These are phyloP conservation scores for Actenoides lindsayi DNA, from an alignment of 2,113 vertebrate species.

Conservation along the genomic window DNA sequence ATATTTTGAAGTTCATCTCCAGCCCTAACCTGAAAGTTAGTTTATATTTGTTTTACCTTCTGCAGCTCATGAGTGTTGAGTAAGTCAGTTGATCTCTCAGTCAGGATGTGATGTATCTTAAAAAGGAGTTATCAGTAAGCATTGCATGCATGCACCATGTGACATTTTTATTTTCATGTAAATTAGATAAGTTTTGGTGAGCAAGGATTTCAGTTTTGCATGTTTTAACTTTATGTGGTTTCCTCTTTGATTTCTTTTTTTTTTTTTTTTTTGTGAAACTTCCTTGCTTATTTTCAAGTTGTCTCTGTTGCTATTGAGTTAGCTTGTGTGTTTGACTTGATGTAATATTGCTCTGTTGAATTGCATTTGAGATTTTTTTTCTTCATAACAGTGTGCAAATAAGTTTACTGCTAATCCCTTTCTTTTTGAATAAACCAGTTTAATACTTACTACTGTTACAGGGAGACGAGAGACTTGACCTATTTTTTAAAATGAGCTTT, in stretches of 20 bases:
- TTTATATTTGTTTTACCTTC: not conserved
- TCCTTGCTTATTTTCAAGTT: not conserved
- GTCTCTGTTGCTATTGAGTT: not conserved
- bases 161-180: not conserved
- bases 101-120: not conserved
- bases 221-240: not conserved
- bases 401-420: slow-evolving; percentile 13
- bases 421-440: slow-evolving; percentile 15
- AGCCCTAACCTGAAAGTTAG: not conserved
- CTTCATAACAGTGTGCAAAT: not conserved
- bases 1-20: not conserved
- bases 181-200: not conserved
- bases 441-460: not conserved
- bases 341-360: not conserved
- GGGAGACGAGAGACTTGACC: slow-evolving; percentile 14
- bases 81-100: not conserved
- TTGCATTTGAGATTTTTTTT: slow-evolving; percentile 17
- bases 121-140: not conserved
- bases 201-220: not conserved
- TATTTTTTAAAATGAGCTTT: slow-evolving; percentile 20
- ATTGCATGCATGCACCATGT: fast-evolving
- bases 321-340: not conserved
- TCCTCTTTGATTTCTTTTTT: not conserved
- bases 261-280: not conserved
- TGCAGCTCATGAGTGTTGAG: not conserved